phyloP scores from a whole-genome alignment of 1,140 invertebrate genomes.

The Ephestia elutella region DNA sequence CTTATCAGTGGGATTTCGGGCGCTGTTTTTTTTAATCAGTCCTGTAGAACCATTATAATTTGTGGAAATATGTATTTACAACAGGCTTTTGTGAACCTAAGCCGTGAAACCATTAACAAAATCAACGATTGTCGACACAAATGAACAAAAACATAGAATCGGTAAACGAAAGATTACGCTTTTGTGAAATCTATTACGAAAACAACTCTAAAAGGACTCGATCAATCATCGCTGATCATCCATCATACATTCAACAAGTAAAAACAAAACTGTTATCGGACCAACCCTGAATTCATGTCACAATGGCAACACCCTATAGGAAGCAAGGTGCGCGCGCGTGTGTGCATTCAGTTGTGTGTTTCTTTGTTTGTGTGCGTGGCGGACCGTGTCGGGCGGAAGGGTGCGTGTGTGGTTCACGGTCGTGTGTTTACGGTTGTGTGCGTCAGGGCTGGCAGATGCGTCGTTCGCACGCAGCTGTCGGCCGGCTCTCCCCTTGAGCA shows the following conservation, averaged over 20 bases:
- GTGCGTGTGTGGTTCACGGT: conserved; percentile 21
- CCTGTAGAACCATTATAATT: no score
- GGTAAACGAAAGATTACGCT: conserved; percentile 20
- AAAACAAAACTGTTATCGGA: conserved; percentile 63
- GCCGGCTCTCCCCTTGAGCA: conserved; percentile 29
- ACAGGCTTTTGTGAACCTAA: background rate
- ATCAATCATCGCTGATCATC: conserved; percentile 66
- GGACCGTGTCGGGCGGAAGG: conserved; percentile 25
- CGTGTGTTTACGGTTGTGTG: conserved; percentile 24
- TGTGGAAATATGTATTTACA: background rate
- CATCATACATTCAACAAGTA: conserved; percentile 69
- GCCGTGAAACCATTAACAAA: background rate
- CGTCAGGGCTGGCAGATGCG: conserved; percentile 60
- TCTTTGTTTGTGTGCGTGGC: conserved; percentile 30
- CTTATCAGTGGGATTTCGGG: no score
- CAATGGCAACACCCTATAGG: conserved; percentile 36
- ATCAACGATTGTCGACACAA: background rate
- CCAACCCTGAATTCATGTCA: conserved; percentile 32
- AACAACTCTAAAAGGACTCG: conserved; percentile 39
- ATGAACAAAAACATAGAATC: background rate
- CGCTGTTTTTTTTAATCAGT: no score
- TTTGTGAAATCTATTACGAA: conserved; percentile 53
- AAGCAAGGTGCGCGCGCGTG: conserved; percentile 29
- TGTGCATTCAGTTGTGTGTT: conserved; percentile 20
- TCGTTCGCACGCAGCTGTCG: conserved; percentile 56